A percentile compares a stretch with the other conserved stretches of the same genome.
Conservation (phyloP, 1,140 invertebrate species). For the Charaxes varanes region DNA sequence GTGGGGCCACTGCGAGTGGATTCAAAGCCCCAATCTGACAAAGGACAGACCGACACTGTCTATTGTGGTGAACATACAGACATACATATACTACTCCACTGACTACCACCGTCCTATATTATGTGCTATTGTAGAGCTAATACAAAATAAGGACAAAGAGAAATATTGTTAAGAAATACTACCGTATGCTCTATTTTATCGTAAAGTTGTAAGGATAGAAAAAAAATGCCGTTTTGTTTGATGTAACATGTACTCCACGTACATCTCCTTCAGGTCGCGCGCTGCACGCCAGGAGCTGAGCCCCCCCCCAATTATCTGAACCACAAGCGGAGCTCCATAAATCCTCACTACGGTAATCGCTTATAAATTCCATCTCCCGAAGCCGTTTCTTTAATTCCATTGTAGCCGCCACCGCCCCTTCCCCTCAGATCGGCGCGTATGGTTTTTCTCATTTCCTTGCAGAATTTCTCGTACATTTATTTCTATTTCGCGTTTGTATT, state of each 20-base stretch:
- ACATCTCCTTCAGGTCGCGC: no score
- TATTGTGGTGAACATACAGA: slow-evolving; percentile 7
- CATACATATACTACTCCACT: not conserved
- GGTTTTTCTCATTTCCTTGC: slow-evolving; percentile 73
- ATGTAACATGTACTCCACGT: no score
- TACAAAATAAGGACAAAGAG: no score
- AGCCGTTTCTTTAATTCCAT: slow-evolving; percentile 25
- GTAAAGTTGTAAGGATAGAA: no score
- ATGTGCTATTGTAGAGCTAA: no score
- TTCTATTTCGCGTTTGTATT: slow-evolving; percentile 68
- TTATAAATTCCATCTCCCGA: slow-evolving; percentile 18
- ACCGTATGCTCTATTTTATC: no score
- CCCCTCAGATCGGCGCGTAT: slow-evolving; percentile 48
- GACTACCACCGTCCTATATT: no score
- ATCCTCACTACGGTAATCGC: slow-evolving; percentile 14
- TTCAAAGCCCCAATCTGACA: slow-evolving; percentile 44
- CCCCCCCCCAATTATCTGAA: slow-evolving; percentile 1
- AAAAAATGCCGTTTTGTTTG: no score
- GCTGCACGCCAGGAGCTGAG: no score
- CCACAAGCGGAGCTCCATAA: slow-evolving; percentile 9
- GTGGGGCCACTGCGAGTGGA: slow-evolving; percentile 31
- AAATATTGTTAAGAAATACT: no score
- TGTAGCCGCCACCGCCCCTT: slow-evolving; percentile 27
- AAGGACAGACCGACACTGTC: slow-evolving; percentile 16
- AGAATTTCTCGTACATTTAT: slow-evolving; percentile 59